Evolutionary conservation across 2,797 vertebrate species (phyloP).

Genomic region (Pangasius krempfi): DNA sequence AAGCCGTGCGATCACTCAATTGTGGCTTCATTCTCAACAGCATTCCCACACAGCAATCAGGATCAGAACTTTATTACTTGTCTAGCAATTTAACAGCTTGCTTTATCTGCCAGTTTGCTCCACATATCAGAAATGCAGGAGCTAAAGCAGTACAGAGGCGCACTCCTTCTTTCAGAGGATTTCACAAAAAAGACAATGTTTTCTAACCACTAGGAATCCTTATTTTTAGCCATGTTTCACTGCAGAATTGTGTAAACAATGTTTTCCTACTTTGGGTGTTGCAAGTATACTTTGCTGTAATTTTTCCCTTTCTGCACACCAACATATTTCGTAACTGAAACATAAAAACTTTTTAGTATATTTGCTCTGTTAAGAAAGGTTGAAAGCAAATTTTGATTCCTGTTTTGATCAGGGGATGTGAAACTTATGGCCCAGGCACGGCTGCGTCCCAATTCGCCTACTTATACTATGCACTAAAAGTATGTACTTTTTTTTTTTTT

Average conservation of each 20-base stretch:
- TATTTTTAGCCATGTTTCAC: neutral
- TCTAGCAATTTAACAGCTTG: neutral
- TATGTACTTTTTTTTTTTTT: too few species aligned
- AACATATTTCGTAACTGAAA: neutral
- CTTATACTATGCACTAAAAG: too few species aligned
- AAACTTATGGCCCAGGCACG: neutral
- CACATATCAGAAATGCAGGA: neutral
- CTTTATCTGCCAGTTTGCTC: neutral
- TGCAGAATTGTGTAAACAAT: neutral
- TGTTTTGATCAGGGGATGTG: neutral
- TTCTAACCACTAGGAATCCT: too few species aligned
- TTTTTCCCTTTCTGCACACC: neutral
- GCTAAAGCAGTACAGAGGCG: neutral
- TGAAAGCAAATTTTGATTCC: neutral
- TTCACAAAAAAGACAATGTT: neutral
- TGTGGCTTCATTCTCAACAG: neutral
- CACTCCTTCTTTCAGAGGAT: neutral
- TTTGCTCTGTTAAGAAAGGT: neutral
- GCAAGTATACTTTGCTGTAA: neutral
- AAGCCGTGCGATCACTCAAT: neutral
- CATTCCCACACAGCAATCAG: neutral
- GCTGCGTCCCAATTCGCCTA: too few species aligned
- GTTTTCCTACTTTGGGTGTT: neutral
- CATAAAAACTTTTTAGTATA: neutral
- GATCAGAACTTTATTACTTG: neutral